Evolutionary conservation across 2,113 vertebrate species (phyloP).

Genomic region (Pterocles gutturalis): DNA sequence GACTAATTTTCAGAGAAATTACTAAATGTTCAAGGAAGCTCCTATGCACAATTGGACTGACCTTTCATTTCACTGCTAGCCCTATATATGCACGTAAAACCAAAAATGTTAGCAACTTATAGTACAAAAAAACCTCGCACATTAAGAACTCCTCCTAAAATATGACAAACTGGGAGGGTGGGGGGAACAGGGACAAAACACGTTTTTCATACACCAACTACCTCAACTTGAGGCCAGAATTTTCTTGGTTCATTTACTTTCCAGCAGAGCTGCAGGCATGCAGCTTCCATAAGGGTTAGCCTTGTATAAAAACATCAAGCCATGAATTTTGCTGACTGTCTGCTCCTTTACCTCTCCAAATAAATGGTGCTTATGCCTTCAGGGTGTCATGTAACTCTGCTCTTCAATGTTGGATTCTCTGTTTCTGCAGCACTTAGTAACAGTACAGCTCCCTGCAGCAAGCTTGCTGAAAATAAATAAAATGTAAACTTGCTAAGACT

Average conservation of each 20-base stretch:
- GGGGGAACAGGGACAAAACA: no score
- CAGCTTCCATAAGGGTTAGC: background rate
- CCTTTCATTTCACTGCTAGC: background rate
- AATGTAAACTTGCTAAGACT: background rate
- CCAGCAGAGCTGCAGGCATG: constrained; percentile 13
- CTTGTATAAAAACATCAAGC: constrained; percentile 1
- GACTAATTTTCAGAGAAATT: background rate
- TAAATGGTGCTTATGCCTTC: constrained; percentile 23
- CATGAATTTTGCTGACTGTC: constrained; percentile 40
- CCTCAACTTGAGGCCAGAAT: background rate
- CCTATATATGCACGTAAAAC: rapidly evolving
- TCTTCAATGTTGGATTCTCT: background rate
- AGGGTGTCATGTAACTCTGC: constrained; percentile 22
- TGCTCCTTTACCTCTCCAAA: background rate
- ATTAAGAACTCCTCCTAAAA: background rate
- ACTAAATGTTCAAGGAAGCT: background rate
- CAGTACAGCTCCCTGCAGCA: constrained; percentile 5
- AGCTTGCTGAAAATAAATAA: constrained; percentile 32
- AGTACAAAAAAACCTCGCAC: background rate
- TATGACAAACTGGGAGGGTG: background rate
- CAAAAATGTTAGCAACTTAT: background rate
- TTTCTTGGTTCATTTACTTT: constrained; percentile 16
- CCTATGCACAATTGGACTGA: background rate
- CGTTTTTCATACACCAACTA: background rate
- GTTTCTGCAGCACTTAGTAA: constrained; percentile 11